A percentile compares a stretch with the other conserved stretches of the same genome.
Conservation (phyloP, 2,113 vertebrate genomes). For the Phodopus roborovskii region DNA sequence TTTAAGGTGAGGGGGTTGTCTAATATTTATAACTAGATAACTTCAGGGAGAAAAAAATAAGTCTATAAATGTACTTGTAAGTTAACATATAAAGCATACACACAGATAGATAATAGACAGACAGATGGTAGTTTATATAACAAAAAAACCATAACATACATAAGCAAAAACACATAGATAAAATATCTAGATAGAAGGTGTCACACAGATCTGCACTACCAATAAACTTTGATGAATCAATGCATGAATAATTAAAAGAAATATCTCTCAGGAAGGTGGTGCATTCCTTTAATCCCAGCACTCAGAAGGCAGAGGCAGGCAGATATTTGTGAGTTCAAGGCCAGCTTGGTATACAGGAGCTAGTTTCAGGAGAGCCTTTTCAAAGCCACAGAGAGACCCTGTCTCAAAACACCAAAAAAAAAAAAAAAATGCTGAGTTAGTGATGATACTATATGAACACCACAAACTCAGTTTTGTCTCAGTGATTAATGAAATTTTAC, state of each 20-base stretch:
- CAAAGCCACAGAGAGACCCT: too few species aligned
- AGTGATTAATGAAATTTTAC: not conserved
- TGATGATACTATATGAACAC: not conserved
- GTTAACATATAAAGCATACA: not conserved
- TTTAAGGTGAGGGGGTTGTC: not conserved
- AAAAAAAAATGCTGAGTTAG: too few species aligned
- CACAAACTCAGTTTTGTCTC: not conserved
- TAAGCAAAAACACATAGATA: not conserved
- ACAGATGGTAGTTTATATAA: too few species aligned
- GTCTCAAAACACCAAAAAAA: too few species aligned
- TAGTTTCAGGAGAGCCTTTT: too few species aligned
- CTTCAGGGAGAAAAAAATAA: not conserved
- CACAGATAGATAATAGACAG: not conserved
- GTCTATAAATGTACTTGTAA: not conserved
- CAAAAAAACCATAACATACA: too few species aligned
- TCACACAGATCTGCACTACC: not conserved
- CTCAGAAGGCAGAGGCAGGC: too few species aligned
- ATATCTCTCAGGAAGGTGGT: too few species aligned
- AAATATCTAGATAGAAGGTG: not conserved
- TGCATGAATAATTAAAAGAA: slow-evolving; percentile 17
- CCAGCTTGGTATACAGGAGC: too few species aligned
- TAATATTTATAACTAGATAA: not conserved
- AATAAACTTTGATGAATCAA: slow-evolving; percentile 1
- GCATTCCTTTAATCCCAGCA: too few species aligned
- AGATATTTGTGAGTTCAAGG: too few species aligned